These are phyloP conservation scores for Tetanocera ferruginea DNA, from an alignment of 2,888 invertebrate species.

Conservation along the genomic window DNA sequence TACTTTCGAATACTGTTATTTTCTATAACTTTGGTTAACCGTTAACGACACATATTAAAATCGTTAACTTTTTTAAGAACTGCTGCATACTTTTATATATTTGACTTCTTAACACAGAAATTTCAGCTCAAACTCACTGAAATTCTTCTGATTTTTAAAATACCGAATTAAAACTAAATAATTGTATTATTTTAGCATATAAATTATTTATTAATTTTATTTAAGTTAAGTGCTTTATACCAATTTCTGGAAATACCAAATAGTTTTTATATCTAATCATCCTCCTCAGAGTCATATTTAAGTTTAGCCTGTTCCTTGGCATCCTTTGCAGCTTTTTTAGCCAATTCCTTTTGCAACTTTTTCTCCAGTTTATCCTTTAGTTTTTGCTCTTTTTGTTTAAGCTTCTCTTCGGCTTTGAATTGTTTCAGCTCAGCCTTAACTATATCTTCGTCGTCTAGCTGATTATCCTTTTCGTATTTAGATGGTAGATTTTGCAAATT, in stretches of 20 bases:
- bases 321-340: slow-evolving; percentile 57
- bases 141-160: no score
- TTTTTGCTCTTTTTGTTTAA: slow-evolving; percentile 55
- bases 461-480: slow-evolving; percentile 24
- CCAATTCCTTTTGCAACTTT: slow-evolving; percentile 56
- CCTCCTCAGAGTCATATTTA: not conserved
- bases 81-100: no score
- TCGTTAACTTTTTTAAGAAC: no score
- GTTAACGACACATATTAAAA: no score
- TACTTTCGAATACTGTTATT: no score
- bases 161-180: no score
- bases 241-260: not conserved
- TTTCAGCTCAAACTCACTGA: no score
- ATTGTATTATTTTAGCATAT: no score
- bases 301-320: slow-evolving; percentile 57
- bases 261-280: not conserved
- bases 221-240: no score
- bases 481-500: slow-evolving; percentile 39
- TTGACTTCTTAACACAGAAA: no score
- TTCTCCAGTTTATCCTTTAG: slow-evolving; percentile 53
- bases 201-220: no score
- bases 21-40: no score
- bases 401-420: slow-evolving; percentile 56
- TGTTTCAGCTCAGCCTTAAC: slow-evolving; percentile 57
- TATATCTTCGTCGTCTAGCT: slow-evolving; percentile 51